phyloP scores from a whole-genome alignment of 64 coral and sea anemone genomes.

The Dendrophyllia cribrosa region DNA sequence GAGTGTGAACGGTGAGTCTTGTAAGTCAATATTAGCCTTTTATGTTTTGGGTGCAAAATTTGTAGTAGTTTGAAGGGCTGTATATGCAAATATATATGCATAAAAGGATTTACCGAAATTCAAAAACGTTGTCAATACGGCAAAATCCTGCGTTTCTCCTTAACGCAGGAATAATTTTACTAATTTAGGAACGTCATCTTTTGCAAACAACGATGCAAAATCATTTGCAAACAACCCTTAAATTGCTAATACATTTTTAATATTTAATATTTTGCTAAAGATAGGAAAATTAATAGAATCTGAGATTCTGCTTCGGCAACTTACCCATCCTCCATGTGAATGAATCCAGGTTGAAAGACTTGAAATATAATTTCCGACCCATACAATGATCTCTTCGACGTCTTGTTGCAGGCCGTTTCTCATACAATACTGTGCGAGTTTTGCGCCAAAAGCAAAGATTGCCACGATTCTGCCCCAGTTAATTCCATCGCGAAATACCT shows the following conservation, averaged over 20 bases:
- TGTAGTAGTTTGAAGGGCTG: background rate
- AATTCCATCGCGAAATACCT: slow-evolving; percentile 86
- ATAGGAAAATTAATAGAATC: slow-evolving; percentile 4
- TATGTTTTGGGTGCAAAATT: background rate
- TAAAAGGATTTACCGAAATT: background rate
- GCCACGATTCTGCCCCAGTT: slow-evolving; percentile 97
- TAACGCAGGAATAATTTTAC: background rate
- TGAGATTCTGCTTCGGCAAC: background rate
- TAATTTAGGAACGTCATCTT: background rate
- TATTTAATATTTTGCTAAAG: slow-evolving; percentile 30
- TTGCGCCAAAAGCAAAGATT: slow-evolving; percentile 81
- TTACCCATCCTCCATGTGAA: slow-evolving; percentile 70
- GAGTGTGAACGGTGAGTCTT: background rate
- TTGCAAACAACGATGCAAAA: background rate
- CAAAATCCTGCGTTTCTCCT: background rate
- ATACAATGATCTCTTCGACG: slow-evolving; percentile 28
- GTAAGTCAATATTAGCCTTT: background rate
- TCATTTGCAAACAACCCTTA: background rate
- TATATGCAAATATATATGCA: background rate
- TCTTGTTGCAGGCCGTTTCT: slow-evolving; percentile 45
- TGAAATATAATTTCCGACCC: slow-evolving; percentile 74
- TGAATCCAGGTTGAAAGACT: slow-evolving; percentile 61
- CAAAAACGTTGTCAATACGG: background rate
- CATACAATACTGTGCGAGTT: slow-evolving; percentile 71
- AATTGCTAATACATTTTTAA: background rate